Evolutionary conservation across 2,888 invertebrate genomes (phyloP), one percentile per base, ranked within the genome.

Genomic region (Subacronicta megacephala): DNA sequence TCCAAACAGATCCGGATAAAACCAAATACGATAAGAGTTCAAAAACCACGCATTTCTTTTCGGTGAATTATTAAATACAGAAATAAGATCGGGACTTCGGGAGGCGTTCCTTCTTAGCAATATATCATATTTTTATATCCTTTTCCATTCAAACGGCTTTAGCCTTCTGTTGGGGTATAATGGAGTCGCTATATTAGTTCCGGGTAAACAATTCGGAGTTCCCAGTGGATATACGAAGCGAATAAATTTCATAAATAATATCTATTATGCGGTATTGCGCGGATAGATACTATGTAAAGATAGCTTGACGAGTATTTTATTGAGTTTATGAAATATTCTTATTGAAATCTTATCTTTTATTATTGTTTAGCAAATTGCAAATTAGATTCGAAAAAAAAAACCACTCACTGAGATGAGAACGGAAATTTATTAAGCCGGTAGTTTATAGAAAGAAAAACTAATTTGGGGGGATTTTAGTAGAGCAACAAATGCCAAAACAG

Each of bases 111-210:
- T 46, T 60, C n/a, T 36, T 44, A 35, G 61, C 44, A 67, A 65
- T 71, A 68, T 63, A 66, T 62, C 59, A 72, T 73, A 75, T 72
- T 72, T 75, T 77, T 55, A 36, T 52, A 56, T 59, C 53, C 72
- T 55, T 55, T 68, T 58, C 73, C 64, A 80, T 82, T 80, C 72
- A 79, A 69, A 78, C 65, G 54, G 66, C 59, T 75, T 75, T 52
- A 72, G 67, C 64, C 75, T 72, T 80, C 73, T 49, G 49, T 13
- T 50, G 43, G n/a, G 35, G 45, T 59, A 66, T 80, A 82, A 83
- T 78, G 67, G 81, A 78, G 69, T 69, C 72, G 52, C 67, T 69
- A 79, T 86, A 85, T 88, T 87, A 83, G 81, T 82, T 83, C 81
- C 75, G 77, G 77, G 74, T 67, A 81, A 81, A 78, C 78, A 81